phyloP scores from a whole-genome alignment of 1,140 invertebrate species.

The Meloidogyne chitwoodi region DNA sequence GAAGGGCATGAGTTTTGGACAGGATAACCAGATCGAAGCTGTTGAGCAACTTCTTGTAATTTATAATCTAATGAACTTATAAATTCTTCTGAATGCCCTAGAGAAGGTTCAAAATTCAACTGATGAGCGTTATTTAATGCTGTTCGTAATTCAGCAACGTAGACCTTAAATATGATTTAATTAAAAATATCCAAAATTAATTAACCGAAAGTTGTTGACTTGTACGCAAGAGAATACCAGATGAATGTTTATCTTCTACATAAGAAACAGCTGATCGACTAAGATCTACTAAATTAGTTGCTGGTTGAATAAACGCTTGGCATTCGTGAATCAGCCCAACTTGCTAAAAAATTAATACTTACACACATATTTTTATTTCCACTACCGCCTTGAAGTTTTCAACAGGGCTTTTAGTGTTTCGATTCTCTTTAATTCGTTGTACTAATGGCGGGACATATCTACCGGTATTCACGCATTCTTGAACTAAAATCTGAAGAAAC shows the following conservation, averaged over 20 bases:
- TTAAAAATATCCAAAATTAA: neutral
- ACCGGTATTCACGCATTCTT: slow-evolving; percentile 72
- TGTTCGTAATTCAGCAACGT: slow-evolving; percentile 73
- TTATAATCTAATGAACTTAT: slow-evolving; percentile 76
- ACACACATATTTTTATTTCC: neutral
- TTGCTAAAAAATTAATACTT: slow-evolving; percentile 19
- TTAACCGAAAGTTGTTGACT: slow-evolving; percentile 70
- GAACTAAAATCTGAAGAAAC: slow-evolving; percentile 71
- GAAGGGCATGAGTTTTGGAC: slow-evolving; percentile 75
- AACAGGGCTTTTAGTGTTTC: slow-evolving; percentile 69
- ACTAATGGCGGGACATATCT: slow-evolving; percentile 71
- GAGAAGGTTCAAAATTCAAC: slow-evolving; percentile 78
- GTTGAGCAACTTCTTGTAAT: slow-evolving; percentile 63
- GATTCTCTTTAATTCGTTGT: slow-evolving; percentile 64
- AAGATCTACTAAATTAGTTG: slow-evolving; percentile 69
- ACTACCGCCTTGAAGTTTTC: slow-evolving; percentile 47
- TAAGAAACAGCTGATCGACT: slow-evolving; percentile 79
- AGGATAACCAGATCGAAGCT: slow-evolving; percentile 70
- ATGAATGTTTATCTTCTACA: slow-evolving; percentile 72
- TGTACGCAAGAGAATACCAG: slow-evolving; percentile 71
- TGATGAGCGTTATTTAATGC: slow-evolving; percentile 78
- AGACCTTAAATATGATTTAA: neutral
- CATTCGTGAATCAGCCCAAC: slow-evolving; percentile 53
- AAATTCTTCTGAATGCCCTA: slow-evolving; percentile 63
- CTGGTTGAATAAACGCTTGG: slow-evolving; percentile 62